Evolutionary conservation across 2,888 invertebrate genomes (phyloP).

Genomic region (Loripinus fragilis): DNA sequence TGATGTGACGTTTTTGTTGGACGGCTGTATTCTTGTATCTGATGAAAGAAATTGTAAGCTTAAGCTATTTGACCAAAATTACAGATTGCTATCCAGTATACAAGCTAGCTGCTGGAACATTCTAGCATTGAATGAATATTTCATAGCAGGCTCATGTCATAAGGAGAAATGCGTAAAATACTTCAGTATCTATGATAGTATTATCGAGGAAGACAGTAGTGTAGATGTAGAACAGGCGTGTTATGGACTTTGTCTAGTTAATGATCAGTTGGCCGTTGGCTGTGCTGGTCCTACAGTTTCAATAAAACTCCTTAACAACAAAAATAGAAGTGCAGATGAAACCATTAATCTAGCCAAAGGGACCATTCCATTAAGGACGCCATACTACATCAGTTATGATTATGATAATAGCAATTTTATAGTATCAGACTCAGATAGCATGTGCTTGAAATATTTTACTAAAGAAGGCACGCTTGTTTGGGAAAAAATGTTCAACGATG

Average conservation of each 20-base stretch:
- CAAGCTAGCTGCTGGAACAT: constrained; percentile 33
- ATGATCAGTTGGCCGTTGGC: neutral
- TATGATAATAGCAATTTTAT: constrained; percentile 15
- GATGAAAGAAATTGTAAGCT: constrained; percentile 44
- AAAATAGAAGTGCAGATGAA: neutral
- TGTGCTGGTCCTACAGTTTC: constrained; percentile 1
- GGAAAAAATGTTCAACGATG: constrained; percentile 42
- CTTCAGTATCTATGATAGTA: constrained; percentile 23
- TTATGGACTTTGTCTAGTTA: constrained; percentile 43
- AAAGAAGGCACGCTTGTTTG: constrained; percentile 35
- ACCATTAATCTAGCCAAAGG: constrained; percentile 7
- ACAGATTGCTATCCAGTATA: constrained; percentile 16
- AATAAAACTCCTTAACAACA: neutral
- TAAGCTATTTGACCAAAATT: constrained; percentile 42
- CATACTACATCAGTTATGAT: constrained; percentile 30
- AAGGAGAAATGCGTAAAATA: constrained; percentile 29
- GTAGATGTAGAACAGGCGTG: constrained; percentile 29
- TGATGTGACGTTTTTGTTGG: constrained; percentile 35
- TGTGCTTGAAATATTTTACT: constrained; percentile 36
- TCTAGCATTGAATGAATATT: constrained; percentile 30
- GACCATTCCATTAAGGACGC: constrained; percentile 23
- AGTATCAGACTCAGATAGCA: constrained; percentile 31
- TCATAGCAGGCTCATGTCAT: constrained; percentile 42
- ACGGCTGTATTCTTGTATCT: constrained; percentile 30
- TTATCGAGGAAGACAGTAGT: constrained; percentile 22